Conservation (phyloP, 2,113 vertebrate species). For the Oceanites oceanicus region DNA sequence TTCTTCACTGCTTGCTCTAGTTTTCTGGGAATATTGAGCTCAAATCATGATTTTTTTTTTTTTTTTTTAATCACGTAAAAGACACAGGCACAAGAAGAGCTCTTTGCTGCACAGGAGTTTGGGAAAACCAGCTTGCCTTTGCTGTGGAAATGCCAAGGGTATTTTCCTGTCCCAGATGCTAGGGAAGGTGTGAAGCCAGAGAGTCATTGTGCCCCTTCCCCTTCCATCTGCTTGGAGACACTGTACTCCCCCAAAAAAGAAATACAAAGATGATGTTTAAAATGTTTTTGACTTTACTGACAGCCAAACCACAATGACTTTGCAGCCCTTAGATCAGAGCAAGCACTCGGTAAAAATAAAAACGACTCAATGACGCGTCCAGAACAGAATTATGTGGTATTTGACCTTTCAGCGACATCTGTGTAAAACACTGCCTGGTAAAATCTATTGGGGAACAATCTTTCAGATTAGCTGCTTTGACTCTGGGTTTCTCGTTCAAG, state of each 20-base stretch:
- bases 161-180: background rate
- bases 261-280: background rate
- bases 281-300: background rate
- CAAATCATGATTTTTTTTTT: background rate
- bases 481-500: background rate
- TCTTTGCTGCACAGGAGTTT: background rate
- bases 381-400: background rate
- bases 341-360: background rate
- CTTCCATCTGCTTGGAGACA: background rate
- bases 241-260: rapidly evolving
- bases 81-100: background rate
- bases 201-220: background rate
- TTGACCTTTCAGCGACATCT: background rate
- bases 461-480: background rate
- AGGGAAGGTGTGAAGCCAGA: background rate
- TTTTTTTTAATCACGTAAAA: background rate
- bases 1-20: background rate
- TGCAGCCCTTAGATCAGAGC: background rate
- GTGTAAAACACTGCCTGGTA: background rate
- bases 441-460: background rate
- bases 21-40: background rate
- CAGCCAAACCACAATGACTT: background rate
- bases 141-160: background rate
- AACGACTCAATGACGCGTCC: background rate
- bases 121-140: background rate